Conservation (phyloP, 2,797 vertebrate species). For the Neosilurus hyrtlii region DNA sequence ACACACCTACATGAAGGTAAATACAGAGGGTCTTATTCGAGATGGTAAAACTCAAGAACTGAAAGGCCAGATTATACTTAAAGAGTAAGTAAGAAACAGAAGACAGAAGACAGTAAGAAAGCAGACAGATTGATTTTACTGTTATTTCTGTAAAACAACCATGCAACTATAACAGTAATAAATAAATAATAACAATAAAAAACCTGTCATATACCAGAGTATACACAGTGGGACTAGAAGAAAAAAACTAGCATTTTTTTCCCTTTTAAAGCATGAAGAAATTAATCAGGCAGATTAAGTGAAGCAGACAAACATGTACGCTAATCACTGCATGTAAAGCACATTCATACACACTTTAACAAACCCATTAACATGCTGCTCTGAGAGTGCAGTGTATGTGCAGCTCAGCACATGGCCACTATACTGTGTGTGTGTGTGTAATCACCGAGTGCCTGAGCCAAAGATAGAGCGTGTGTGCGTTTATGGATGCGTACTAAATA, state of each 20-base stretch:
- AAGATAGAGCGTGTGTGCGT: slow-evolving; percentile 14
- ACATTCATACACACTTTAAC: background rate
- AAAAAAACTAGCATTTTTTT: too few relatives aligned
- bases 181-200: too few relatives aligned
- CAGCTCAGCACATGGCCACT: background rate
- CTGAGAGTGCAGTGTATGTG: slow-evolving; percentile 7
- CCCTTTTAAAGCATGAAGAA: background rate
- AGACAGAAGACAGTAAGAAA: too few relatives aligned
- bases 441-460: slow-evolving; percentile 13
- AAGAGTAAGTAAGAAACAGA: too few relatives aligned
- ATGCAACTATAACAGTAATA: too few relatives aligned
- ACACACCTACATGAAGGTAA: too few relatives aligned
- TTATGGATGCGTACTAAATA: background rate
- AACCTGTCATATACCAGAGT: background rate
- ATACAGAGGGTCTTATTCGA: too few relatives aligned
- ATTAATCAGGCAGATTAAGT: slow-evolving; percentile 8
- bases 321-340: slow-evolving; percentile 16
- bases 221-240: background rate
- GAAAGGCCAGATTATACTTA: too few relatives aligned
- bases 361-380: slow-evolving; percentile 14
- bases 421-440: background rate
- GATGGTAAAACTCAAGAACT: too few relatives aligned
- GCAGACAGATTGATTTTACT: too few relatives aligned
- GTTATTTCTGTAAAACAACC: too few relatives aligned
- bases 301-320: slow-evolving; percentile 24